Evolutionary conservation across 1,140 invertebrate species (phyloP).

Genomic region (Drosophila persimilis): DNA sequence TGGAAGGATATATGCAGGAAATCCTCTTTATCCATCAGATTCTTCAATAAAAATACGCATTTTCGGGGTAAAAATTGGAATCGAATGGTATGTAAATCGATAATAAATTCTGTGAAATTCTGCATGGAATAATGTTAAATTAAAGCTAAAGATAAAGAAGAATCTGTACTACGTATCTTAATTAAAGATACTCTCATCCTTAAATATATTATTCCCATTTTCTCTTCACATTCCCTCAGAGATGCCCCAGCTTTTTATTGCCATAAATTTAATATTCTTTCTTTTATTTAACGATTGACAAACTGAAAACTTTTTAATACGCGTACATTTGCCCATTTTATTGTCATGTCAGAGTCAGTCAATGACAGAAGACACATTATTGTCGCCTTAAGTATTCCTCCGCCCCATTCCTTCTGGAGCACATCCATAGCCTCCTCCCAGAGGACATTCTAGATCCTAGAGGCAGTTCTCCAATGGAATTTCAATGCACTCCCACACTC

Average conservation of each 20-base stretch:
- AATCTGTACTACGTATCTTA: too few relatives aligned
- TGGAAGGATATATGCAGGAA: too few relatives aligned
- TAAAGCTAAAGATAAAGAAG: too few relatives aligned
- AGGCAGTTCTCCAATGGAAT: constrained; percentile 30
- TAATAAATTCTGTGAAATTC: too few relatives aligned
- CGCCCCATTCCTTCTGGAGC: neutral
- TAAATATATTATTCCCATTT: neutral
- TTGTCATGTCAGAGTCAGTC: constrained; percentile 2
- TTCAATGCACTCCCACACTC: constrained; percentile 24
- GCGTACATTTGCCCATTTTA: constrained; percentile 27
- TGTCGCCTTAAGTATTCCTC: constrained; percentile 10
- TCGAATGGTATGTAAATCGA: too few relatives aligned
- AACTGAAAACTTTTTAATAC: constrained; percentile 31
- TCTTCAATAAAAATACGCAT: too few relatives aligned
- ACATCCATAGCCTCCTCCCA: neutral
- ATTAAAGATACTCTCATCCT: too few relatives aligned
- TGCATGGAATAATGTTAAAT: too few relatives aligned
- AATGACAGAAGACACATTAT: constrained; percentile 27
- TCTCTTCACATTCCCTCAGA: too few relatives aligned
- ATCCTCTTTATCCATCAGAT: too few relatives aligned
- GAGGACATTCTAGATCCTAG: neutral
- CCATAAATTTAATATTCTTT: constrained; percentile 19
- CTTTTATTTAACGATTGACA: constrained; percentile 42
- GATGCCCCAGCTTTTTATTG: neutral
- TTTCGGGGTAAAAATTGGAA: too few relatives aligned